These are phyloP conservation scores for Tethea ocularis DNA, from an alignment of 2,888 invertebrate genomes.

Conservation along the genomic window DNA sequence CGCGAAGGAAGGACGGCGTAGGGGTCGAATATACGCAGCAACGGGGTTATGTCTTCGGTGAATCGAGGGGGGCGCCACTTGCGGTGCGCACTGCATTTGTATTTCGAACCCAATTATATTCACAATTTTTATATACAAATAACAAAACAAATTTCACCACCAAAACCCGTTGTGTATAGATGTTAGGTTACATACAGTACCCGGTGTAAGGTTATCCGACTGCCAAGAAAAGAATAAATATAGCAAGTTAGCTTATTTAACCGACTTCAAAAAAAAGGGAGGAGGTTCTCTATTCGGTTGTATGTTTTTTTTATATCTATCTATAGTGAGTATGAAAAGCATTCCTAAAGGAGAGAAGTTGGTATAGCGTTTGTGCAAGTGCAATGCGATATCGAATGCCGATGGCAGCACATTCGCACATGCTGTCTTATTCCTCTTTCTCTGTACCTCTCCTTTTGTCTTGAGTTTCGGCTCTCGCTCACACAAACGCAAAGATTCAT, in stretches of 20 bases:
- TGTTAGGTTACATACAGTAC: constrained; percentile 23
- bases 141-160: constrained; percentile 33
- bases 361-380: too few species aligned
- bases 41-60: constrained; percentile 90
- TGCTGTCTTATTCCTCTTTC: not conserved
- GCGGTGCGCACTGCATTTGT: constrained; percentile 87
- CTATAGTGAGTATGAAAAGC: not conserved
- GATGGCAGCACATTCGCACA: too few species aligned
- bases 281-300: too few species aligned
- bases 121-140: constrained; percentile 46
- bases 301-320: too few species aligned
- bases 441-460: not conserved
- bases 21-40: constrained; percentile 91
- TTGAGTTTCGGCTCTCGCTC: too few species aligned
- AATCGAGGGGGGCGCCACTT: constrained; percentile 93
- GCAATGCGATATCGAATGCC: too few species aligned
- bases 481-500: not conserved
- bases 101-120: constrained; percentile 58
- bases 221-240: not conserved
- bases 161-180: constrained; percentile 21
- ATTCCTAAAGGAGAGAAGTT: not conserved
- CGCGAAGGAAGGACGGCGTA: constrained; percentile 83
- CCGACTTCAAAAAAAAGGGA: too few species aligned
- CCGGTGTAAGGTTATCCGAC: not conserved
- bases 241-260: not conserved